phyloP scores from a whole-genome alignment of 2,113 vertebrate species.

The Tragelaphus strepsiceros region DNA sequence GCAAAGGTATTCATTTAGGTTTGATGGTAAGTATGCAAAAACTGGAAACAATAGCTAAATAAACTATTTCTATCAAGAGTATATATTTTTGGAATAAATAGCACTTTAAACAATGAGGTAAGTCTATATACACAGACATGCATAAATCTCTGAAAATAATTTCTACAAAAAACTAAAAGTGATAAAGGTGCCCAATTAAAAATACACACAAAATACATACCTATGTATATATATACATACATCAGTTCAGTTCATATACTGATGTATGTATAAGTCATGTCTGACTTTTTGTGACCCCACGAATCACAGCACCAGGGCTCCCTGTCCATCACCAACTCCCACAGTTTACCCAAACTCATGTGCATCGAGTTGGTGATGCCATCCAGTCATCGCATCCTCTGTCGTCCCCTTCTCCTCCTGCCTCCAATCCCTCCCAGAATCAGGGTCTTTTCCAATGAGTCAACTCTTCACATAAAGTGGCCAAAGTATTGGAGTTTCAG shows the following conservation, averaged over 20 bases:
- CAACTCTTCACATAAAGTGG: too few species aligned
- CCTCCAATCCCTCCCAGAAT: too few species aligned
- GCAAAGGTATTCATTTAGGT: background rate
- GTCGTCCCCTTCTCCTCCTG: too few species aligned
- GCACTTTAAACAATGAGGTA: background rate
- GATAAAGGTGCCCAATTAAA: background rate
- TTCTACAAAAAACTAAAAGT: background rate
- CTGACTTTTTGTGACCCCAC: fast-evolving
- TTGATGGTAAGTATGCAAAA: background rate
- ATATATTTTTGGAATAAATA: background rate
- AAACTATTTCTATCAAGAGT: background rate
- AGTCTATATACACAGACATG: background rate
- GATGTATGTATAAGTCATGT: too few species aligned
- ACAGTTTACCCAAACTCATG: too few species aligned
- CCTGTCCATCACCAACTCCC: too few species aligned
- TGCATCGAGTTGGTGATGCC: too few species aligned
- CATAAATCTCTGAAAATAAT: background rate
- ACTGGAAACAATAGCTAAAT: background rate
- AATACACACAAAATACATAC: background rate
- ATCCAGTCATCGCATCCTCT: too few species aligned
- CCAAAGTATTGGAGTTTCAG: too few species aligned
- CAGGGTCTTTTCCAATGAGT: too few species aligned
- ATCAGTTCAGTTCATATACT: too few species aligned
- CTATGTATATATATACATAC: background rate
- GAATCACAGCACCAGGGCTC: too few species aligned